Conservation (phyloP, 2,113 vertebrate genomes). For the Actenoides lindsayi region DNA sequence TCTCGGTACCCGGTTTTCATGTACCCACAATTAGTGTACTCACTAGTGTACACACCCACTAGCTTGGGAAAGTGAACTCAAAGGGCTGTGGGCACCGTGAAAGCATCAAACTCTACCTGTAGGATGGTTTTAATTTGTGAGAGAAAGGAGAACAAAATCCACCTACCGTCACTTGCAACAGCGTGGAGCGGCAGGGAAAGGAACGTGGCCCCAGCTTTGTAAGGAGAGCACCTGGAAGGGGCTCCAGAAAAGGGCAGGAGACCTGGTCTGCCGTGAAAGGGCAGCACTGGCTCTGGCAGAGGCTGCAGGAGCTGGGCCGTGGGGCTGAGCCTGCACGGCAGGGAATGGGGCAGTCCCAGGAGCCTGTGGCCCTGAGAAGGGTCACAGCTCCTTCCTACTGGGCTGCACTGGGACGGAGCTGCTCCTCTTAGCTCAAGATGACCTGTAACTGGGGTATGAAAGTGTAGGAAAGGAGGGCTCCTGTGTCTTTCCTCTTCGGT, state of each 20-base stretch:
- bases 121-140: neutral
- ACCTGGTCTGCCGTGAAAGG: neutral
- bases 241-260: neutral
- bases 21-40: neutral
- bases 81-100: constrained; percentile 8
- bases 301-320: neutral
- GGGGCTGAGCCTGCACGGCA: neutral
- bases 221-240: accelerated
- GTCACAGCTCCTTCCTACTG: neutral
- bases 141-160: neutral
- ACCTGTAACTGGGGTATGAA: neutral
- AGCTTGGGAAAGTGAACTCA: constrained; percentile 48
- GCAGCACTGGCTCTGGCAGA: neutral
- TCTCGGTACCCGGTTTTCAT: neutral
- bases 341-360: neutral
- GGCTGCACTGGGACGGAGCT: neutral
- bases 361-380: neutral
- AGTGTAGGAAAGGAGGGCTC: neutral
- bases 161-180: neutral
- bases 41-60: neutral
- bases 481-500: neutral
- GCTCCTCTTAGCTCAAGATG: neutral
- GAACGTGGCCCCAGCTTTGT: neutral
- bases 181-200: accelerated
- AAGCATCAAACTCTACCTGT: neutral